phyloP scores from a whole-genome alignment of 2,888 invertebrate species.

The Gibbula magus region DNA sequence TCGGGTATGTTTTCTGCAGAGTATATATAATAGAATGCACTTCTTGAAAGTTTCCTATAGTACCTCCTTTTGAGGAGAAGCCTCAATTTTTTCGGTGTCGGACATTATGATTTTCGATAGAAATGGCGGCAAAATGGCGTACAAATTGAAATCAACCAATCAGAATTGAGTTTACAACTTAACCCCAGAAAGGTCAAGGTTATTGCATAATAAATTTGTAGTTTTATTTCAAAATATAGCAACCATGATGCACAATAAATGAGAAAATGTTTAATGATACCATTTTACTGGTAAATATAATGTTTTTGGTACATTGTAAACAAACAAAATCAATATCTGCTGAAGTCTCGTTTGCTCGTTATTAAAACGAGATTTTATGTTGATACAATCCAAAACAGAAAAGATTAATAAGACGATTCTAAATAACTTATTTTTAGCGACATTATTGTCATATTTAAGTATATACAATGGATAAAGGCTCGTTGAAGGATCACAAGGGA shows the following conservation, averaged over 20 bases:
- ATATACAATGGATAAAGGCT: too few species aligned
- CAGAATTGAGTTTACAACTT: conserved; percentile 31
- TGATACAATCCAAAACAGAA: too few species aligned
- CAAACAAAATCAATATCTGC: too few species aligned
- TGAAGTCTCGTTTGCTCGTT: too few species aligned
- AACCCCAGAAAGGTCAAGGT: conserved; percentile 3
- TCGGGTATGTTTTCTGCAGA: neutral
- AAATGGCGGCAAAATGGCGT: conserved; percentile 70
- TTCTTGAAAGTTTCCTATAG: neutral
- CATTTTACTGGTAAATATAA: too few species aligned
- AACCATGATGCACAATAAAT: neutral
- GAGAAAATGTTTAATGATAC: neutral
- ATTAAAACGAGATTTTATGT: too few species aligned
- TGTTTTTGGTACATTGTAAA: too few species aligned
- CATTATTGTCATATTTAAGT: too few species aligned
- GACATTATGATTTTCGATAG: conserved; percentile 55
- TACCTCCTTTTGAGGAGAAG: conserved; percentile 48
- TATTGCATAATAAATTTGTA: neutral
- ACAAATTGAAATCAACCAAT: conserved; percentile 55
- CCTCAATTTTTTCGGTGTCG: conserved; percentile 48
- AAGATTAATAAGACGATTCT: too few species aligned
- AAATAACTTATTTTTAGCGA: too few species aligned
- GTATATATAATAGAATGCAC: conserved; percentile 9
- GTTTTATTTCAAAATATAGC: neutral
- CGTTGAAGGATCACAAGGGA: too few species aligned